phyloP scores from a whole-genome alignment of 1,140 invertebrate species.

The Dufourea novaeangliae region DNA sequence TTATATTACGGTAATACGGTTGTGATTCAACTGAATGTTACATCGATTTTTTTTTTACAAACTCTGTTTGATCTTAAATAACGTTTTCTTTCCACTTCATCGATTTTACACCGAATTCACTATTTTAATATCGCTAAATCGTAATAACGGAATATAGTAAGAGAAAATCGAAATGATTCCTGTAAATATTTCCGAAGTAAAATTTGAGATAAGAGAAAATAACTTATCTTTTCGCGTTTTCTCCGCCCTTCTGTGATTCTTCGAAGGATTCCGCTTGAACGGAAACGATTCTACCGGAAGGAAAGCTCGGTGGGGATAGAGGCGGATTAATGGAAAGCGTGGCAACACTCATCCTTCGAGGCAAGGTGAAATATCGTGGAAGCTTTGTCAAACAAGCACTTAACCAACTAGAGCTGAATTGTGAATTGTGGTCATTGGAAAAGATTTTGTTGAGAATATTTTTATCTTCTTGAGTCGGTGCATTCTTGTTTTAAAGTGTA shows the following conservation, averaged over 20 bases:
- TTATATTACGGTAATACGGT: too few relatives aligned
- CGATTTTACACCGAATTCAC: too few relatives aligned
- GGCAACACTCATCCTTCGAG: slow-evolving; percentile 38
- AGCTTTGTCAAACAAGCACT: slow-evolving; percentile 52
- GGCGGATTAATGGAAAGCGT: slow-evolving; percentile 59
- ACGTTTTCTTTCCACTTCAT: too few relatives aligned
- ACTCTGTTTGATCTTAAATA: too few relatives aligned
- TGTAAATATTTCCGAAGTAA: neutral
- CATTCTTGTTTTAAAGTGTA: too few relatives aligned
- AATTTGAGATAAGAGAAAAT: neutral
- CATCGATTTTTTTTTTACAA: too few relatives aligned
- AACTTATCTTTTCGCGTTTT: neutral
- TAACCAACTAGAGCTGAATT: slow-evolving; percentile 20
- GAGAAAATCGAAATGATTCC: neutral
- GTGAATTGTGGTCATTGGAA: slow-evolving; percentile 20
- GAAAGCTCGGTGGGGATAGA: neutral
- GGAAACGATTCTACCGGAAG: slow-evolving; percentile 26
- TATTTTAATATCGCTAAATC: too few relatives aligned
- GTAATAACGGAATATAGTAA: too few relatives aligned
- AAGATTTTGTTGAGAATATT: neutral
- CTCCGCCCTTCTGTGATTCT: neutral
- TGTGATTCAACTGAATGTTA: too few relatives aligned
- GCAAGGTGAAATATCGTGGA: slow-evolving; percentile 48
- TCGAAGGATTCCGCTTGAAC: slow-evolving; percentile 9
- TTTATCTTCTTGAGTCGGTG: neutral